These are phyloP conservation scores for Pachypanchax playfairii DNA, from an alignment of 2,113 vertebrate species.

Conservation along the genomic window DNA sequence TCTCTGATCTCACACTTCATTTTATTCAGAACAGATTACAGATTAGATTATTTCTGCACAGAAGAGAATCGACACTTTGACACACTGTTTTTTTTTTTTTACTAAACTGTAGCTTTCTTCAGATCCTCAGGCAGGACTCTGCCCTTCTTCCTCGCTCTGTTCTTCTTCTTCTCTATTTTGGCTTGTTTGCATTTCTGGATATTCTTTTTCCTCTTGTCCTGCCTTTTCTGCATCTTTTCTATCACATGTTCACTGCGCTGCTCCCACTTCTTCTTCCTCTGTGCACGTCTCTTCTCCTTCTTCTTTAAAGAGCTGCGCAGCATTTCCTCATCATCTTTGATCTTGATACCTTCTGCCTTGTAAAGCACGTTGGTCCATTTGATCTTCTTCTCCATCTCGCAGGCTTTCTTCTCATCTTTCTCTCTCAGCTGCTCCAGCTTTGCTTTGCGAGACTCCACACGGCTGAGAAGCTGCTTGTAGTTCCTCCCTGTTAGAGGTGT, in stretches of 20 bases:
- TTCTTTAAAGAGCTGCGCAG: slow-evolving; percentile 86
- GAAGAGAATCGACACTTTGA: too few relatives aligned
- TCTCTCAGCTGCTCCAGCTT: slow-evolving; percentile 85
- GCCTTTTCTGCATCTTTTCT: slow-evolving; percentile 88
- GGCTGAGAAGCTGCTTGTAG: slow-evolving; percentile 91
- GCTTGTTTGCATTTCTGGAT: slow-evolving; percentile 81
- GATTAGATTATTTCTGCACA: too few relatives aligned
- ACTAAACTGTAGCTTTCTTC: slow-evolving; percentile 76
- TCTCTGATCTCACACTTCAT: too few relatives aligned
- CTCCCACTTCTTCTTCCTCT: slow-evolving; percentile 83
- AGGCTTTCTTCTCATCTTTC: slow-evolving; percentile 83
- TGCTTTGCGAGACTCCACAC: slow-evolving; percentile 83
- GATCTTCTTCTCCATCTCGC: slow-evolving; percentile 85
- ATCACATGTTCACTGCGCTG: slow-evolving; percentile 78
- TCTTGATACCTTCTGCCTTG: slow-evolving; percentile 89
- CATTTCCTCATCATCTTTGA: slow-evolving; percentile 86
- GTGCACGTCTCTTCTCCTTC: slow-evolving; percentile 84
- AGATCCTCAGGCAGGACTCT: slow-evolving; percentile 88
- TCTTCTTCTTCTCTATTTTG: slow-evolving; percentile 83
- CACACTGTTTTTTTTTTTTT: too few relatives aligned
- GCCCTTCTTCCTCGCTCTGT: slow-evolving; percentile 87
- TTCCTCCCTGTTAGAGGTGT: slow-evolving; percentile 91
- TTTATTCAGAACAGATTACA: too few relatives aligned
- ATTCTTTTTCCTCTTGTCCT: slow-evolving; percentile 89
- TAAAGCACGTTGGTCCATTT: slow-evolving; percentile 92